Percentiles rank a stretch among this genome's conserved stretches.
Conservation (phyloP, 23 tunicate species). For the Diplosoma virens region DNA sequence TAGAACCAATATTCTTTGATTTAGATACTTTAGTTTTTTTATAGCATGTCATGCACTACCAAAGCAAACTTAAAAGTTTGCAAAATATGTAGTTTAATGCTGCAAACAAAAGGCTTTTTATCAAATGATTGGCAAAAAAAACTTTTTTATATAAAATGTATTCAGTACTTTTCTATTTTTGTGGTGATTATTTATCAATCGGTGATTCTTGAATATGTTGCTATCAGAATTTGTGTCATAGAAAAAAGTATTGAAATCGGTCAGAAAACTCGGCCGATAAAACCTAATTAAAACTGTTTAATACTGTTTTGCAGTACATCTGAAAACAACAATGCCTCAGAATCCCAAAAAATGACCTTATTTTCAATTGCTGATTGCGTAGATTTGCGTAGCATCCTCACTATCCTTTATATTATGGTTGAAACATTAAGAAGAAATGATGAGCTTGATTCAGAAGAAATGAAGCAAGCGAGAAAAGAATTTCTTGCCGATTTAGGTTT, state of each 20-base stretch:
- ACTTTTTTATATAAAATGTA: too few relatives aligned
- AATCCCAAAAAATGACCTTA: constrained; percentile 40
- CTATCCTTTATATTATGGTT: constrained; percentile 71
- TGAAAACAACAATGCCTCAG: too few relatives aligned
- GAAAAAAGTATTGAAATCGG: too few relatives aligned
- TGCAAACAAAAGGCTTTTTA: background rate
- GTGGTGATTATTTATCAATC: too few relatives aligned
- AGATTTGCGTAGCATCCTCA: constrained; percentile 51
- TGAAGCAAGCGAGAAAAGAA: constrained; percentile 7
- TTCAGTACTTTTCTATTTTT: too few relatives aligned
- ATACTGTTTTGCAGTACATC: too few relatives aligned
- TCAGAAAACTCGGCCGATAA: too few relatives aligned
- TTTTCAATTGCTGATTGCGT: constrained; percentile 56
- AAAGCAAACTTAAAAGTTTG: background rate
- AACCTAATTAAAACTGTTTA: too few relatives aligned
- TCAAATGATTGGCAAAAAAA: background rate
- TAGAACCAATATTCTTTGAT: background rate
- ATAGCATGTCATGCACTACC: too few relatives aligned
- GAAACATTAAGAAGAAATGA: constrained; percentile 63
- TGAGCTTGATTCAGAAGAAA: constrained; percentile 25
- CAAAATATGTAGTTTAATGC: background rate
- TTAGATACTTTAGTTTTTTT: too few relatives aligned
- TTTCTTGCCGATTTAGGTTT: constrained; percentile 43
- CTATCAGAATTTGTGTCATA: too few relatives aligned
- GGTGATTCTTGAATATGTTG: too few relatives aligned